phyloP scores from a whole-genome alignment of 1,140 invertebrate species.

The Globodera ellingtonae region DNA sequence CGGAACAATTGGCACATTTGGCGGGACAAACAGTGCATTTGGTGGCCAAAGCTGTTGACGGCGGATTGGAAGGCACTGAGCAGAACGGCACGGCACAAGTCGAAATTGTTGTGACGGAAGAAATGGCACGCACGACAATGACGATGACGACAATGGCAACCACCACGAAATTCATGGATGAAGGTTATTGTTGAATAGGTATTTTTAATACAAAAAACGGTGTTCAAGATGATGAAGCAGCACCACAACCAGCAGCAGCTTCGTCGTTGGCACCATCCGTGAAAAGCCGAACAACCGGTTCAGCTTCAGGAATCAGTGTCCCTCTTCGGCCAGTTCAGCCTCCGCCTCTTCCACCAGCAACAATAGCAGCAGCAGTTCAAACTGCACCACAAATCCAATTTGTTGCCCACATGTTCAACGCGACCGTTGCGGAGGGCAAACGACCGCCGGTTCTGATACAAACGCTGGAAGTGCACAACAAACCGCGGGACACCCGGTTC shows the following conservation, averaged over 20 bases:
- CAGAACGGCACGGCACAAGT: slow-evolving; percentile 50
- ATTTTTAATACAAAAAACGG: too few relatives aligned
- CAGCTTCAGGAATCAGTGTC: slow-evolving; percentile 25
- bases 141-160: slow-evolving; percentile 12
- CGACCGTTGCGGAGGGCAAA: slow-evolving; percentile 56
- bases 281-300: slow-evolving; percentile 57
- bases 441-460: slow-evolving; percentile 58
- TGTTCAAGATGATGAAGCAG: too few relatives aligned
- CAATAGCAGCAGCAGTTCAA: neutral
- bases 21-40: slow-evolving; percentile 43
- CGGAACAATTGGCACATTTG: slow-evolving; percentile 49
- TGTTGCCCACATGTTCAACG: slow-evolving; percentile 51
- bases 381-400: slow-evolving; percentile 42
- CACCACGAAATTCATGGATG: neutral
- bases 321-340: neutral
- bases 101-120: slow-evolving; percentile 49
- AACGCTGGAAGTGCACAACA: slow-evolving; percentile 55
- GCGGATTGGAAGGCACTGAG: slow-evolving; percentile 49
- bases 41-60: slow-evolving; percentile 56
- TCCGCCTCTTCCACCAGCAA: neutral
- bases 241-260: too few relatives aligned
- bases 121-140: slow-evolving; percentile 35
- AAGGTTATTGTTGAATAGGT: neutral
- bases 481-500: slow-evolving; percentile 60
- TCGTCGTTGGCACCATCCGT: neutral